Conservation (phyloP, 2,888 invertebrate genomes). For the Drosophila pseudotakahashii region DNA sequence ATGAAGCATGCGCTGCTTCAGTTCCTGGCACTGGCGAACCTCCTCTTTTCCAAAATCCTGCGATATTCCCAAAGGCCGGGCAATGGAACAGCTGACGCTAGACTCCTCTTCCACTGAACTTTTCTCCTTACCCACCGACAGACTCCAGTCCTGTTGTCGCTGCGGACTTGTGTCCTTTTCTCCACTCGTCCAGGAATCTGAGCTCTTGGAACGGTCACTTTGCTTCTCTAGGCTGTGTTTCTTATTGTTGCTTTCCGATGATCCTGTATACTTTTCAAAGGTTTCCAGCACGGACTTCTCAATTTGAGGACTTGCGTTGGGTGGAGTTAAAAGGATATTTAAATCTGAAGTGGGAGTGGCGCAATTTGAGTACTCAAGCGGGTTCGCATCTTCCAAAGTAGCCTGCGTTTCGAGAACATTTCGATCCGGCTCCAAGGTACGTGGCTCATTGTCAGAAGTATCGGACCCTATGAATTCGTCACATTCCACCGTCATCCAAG, state of each 20-base stretch:
- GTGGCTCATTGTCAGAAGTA: conserved; percentile 86
- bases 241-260: conserved; percentile 85
- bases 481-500: conserved; percentile 89
- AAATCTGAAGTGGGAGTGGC: conserved; percentile 82
- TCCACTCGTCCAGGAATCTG: conserved; percentile 93
- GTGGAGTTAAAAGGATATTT: conserved; percentile 87
- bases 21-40: conserved; percentile 85
- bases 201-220: conserved; percentile 88
- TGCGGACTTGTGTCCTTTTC: conserved; percentile 89
- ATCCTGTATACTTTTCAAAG: conserved; percentile 74
- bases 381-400: conserved; percentile 87
- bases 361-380: conserved; percentile 85
- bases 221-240: conserved; percentile 86
- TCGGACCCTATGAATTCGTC: conserved; percentile 88
- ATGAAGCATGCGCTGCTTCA: conserved; percentile 87
- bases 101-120: conserved; percentile 89
- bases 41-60: conserved; percentile 89
- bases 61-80: conserved; percentile 91
- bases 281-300: conserved; percentile 84
- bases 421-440: conserved; percentile 81
- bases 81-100: conserved; percentile 91
- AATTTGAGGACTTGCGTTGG: conserved; percentile 87
- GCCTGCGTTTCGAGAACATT: conserved; percentile 86
- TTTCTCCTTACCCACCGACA: conserved; percentile 86
- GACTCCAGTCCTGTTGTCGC: conserved; percentile 85